These are phyloP conservation scores for Lipophrys pholis DNA, from an alignment of 2,113 vertebrate genomes.

Conservation along the genomic window DNA sequence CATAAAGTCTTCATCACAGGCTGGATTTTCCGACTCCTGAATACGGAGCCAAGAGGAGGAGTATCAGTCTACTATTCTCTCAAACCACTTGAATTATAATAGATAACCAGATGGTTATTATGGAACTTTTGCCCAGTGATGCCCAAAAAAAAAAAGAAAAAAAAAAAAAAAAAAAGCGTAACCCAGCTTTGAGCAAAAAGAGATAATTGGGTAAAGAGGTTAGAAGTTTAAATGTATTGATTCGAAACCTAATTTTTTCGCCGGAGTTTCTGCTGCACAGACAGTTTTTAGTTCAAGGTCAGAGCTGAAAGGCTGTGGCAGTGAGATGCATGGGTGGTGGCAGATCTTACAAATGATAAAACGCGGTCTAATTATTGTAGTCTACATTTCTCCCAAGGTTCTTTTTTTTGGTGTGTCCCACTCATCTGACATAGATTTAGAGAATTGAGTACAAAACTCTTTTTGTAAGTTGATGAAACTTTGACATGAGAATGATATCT, in stretches of 20 bases:
- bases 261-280: slow-evolving; percentile 33
- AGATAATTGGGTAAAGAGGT: slow-evolving; percentile 48
- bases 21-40: too few relatives aligned
- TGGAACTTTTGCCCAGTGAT: too few relatives aligned
- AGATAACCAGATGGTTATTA: too few relatives aligned
- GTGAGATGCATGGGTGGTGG: slow-evolving; percentile 57
- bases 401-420: slow-evolving; percentile 57
- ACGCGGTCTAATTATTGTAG: slow-evolving; percentile 80
- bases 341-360: slow-evolving; percentile 67
- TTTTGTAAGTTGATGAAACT: slow-evolving; percentile 29
- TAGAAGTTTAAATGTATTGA: slow-evolving; percentile 49
- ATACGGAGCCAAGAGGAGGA: too few relatives aligned
- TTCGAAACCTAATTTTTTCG: slow-evolving; percentile 38
- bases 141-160: not conserved
- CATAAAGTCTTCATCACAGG: too few relatives aligned
- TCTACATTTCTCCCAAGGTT: slow-evolving; percentile 73
- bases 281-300: slow-evolving; percentile 80
- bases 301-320: slow-evolving; percentile 47
- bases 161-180: not conserved
- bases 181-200: not conserved
- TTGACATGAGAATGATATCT: slow-evolving; percentile 5
- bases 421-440: slow-evolving; percentile 78
- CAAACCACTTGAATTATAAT: too few relatives aligned
- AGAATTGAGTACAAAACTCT: slow-evolving; percentile 53
- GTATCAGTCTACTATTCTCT: too few relatives aligned